phyloP scores from a whole-genome alignment of 2,797 vertebrate genomes.

The Antrozous pallidus region DNA sequence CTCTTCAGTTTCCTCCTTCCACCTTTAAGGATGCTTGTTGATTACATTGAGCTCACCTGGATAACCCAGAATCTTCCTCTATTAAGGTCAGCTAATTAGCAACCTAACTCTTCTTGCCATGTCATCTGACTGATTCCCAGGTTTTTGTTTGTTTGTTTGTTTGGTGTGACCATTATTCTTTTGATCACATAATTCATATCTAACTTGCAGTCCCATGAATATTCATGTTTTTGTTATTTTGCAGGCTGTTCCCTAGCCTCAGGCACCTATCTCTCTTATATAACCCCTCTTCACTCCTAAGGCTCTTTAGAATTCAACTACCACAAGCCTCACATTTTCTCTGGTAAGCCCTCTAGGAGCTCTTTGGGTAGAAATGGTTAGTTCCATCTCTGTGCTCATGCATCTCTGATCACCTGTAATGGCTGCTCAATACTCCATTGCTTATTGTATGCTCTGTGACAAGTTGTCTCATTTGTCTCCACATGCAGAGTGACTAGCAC shows the following conservation, averaged over 20 bases:
- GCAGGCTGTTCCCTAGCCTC: too few relatives aligned
- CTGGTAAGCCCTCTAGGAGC: not conserved
- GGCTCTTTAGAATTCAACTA: not conserved
- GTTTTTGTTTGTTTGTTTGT: not conserved
- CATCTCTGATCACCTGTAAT: rapidly evolving
- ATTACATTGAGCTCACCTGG: not conserved
- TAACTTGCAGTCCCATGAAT: too few relatives aligned
- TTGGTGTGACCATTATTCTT: not conserved
- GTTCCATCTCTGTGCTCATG: not conserved
- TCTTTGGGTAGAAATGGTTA: rapidly evolving
- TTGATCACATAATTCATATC: rapidly evolving
- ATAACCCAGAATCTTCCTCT: not conserved
- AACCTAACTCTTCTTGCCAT: not conserved
- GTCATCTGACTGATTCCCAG: too few relatives aligned
- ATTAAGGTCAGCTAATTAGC: not conserved
- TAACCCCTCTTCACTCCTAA: not conserved
- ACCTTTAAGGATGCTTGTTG: not conserved
- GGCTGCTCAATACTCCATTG: rapidly evolving
- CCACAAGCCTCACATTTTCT: not conserved
- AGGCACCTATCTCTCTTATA: not conserved
- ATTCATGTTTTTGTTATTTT: too few relatives aligned
- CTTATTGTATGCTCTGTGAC: not conserved
- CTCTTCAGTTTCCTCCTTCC: not conserved
- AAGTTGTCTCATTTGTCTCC: not conserved
- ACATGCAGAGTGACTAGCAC: not conserved